Evolutionary conservation across 2,888 invertebrate genomes (phyloP).

Genomic region (Platycheirus albimanus): DNA sequence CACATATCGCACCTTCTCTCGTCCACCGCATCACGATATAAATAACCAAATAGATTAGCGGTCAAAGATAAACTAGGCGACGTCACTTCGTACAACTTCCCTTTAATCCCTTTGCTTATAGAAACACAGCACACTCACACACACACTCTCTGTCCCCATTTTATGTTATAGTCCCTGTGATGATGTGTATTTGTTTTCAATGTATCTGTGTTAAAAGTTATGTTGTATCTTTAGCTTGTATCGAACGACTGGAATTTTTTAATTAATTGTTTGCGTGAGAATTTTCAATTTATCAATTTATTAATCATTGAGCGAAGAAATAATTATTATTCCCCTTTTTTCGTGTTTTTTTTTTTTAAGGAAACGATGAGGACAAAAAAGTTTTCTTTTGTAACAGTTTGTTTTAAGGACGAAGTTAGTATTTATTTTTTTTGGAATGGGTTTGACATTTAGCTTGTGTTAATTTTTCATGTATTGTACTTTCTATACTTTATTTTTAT

Average conservation of each 20-base stretch:
- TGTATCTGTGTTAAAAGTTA: slow-evolving; percentile 31
- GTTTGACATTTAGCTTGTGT: slow-evolving; percentile 11
- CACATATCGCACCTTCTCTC: slow-evolving; percentile 68
- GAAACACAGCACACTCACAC: not conserved
- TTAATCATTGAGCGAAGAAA: slow-evolving; percentile 67
- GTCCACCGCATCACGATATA: slow-evolving; percentile 46
- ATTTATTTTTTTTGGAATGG: too few species aligned
- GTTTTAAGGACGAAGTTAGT: not conserved
- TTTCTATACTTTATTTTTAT: not conserved
- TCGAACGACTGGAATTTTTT: slow-evolving; percentile 64
- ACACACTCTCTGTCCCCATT: not conserved
- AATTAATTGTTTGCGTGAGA: slow-evolving; percentile 73
- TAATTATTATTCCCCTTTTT: slow-evolving; percentile 49
- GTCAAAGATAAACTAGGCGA: slow-evolving; percentile 69
- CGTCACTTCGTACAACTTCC: slow-evolving; percentile 62
- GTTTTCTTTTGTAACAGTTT: slow-evolving; percentile 20
- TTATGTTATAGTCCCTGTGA: not conserved
- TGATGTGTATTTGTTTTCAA: not conserved
- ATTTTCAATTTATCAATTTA: slow-evolving; percentile 73
- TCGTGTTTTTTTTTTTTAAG: not conserved
- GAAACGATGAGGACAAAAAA: slow-evolving; percentile 5
- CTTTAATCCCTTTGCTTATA: slow-evolving; percentile 26
- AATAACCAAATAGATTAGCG: slow-evolving; percentile 68
- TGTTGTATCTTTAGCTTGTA: slow-evolving; percentile 44
- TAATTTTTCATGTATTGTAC: slow-evolving; percentile 15